phyloP scores from a whole-genome alignment of 2,113 vertebrate genomes.

The Bubo scandiacus region DNA sequence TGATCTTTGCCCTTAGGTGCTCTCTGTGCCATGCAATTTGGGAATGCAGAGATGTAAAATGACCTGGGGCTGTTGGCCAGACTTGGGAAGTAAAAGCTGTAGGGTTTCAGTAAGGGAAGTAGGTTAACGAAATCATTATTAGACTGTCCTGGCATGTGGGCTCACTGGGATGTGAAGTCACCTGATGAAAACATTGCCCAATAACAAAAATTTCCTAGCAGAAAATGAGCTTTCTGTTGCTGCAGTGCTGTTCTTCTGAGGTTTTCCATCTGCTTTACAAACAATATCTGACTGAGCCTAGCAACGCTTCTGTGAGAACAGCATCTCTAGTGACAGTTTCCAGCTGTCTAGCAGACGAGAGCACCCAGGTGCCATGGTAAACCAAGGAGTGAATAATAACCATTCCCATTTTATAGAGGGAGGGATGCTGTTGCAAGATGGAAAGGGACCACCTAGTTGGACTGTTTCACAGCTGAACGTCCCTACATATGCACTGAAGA shows the following conservation, averaged over 20 bases:
- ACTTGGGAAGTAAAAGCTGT: neutral
- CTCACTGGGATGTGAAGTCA: neutral
- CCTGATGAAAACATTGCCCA: neutral
- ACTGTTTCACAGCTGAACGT: neutral
- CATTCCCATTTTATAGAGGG: neutral
- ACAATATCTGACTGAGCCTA: slow-evolving; percentile 26
- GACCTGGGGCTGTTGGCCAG: no score
- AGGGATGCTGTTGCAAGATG: neutral
- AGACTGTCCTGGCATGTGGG: neutral
- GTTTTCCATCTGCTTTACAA: slow-evolving; percentile 37
- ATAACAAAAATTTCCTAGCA: neutral
- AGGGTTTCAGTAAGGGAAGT: neutral
- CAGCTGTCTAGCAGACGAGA: slow-evolving; percentile 40
- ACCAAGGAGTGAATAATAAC: neutral
- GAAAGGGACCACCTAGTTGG: neutral
- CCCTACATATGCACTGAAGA: neutral
- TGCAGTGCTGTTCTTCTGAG: slow-evolving; percentile 19
- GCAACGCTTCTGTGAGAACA: neutral
- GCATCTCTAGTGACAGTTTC: slow-evolving; percentile 44
- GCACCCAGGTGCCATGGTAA: slow-evolving; percentile 24
- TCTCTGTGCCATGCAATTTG: accelerated
- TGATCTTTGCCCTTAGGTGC: neutral
- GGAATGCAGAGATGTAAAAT: neutral
- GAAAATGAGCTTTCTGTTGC: slow-evolving; percentile 25
- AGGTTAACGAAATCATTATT: neutral